Percentiles rank a stretch among this genome's conserved stretches.
phyloP scores from a whole-genome alignment of 2,797 vertebrate genomes.

The Trichosurus vulpecula region DNA sequence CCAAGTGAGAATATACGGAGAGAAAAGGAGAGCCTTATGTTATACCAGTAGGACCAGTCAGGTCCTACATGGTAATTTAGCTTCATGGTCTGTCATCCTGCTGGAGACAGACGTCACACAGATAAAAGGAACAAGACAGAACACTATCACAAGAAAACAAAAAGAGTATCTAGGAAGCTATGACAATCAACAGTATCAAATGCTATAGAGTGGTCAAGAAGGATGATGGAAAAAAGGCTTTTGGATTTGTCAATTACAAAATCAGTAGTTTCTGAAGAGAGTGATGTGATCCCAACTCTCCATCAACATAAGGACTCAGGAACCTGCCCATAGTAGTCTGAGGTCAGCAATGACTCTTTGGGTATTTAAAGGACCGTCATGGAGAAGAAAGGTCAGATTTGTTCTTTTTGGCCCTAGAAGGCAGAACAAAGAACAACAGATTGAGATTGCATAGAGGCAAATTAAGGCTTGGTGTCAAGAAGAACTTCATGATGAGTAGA shows the following conservation, averaged over 20 bases:
- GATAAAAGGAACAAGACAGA: neutral
- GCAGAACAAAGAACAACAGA: neutral
- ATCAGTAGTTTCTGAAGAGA: neutral
- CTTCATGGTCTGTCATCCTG: neutral
- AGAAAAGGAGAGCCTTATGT: neutral
- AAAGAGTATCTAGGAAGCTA: neutral
- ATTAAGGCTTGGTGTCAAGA: neutral
- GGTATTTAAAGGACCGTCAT: neutral
- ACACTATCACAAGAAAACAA: neutral
- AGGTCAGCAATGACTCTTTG: neutral
- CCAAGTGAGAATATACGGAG: neutral
- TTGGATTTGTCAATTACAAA: neutral
- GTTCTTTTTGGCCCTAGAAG: neutral
- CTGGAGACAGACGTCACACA: neutral
- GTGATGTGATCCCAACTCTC: neutral
- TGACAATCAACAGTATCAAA: neutral
- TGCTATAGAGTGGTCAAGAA: neutral
- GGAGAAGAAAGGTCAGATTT: neutral
- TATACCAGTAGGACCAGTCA: neutral
- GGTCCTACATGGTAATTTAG: neutral
- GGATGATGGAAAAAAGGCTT: neutral
- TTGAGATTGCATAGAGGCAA: neutral
- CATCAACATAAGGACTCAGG: neutral
- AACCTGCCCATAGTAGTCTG: neutral
- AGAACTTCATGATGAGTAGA: neutral